Percentiles rank a stretch among this genome's conserved stretches.
These are phyloP conservation scores for Artemia sinica DNA, from an alignment of 2,888 invertebrate species.

Conservation along the genomic window DNA sequence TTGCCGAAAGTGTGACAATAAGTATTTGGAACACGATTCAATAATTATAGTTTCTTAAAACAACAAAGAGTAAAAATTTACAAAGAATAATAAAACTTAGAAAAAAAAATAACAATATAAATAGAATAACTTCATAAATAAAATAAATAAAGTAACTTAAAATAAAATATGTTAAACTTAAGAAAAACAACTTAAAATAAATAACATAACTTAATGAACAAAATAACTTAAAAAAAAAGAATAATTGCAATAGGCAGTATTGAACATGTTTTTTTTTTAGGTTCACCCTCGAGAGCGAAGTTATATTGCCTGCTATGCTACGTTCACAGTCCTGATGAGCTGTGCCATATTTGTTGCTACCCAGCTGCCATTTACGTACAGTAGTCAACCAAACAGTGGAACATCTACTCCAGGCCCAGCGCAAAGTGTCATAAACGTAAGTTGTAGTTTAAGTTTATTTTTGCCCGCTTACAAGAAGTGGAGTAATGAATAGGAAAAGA, in stretches of 20 bases:
- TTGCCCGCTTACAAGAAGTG: too few relatives aligned
- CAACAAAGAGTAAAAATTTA: too few relatives aligned
- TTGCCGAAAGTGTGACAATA: too few relatives aligned
- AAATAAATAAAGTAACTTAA: neutral
- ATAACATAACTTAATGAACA: neutral
- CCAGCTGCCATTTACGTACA: constrained; percentile 50
- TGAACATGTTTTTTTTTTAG: constrained; percentile 14
- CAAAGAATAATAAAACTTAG: too few relatives aligned
- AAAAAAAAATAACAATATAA: too few relatives aligned
- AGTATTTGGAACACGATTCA: too few relatives aligned
- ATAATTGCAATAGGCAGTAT: too few relatives aligned
- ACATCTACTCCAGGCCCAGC: constrained; percentile 2
- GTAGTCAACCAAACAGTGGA: constrained; percentile 23
- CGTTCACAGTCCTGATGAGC: constrained; percentile 89
- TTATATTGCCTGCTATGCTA: constrained; percentile 94
- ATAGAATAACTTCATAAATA: too few relatives aligned
- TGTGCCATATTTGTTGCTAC: constrained; percentile 81
- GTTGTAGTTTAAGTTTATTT: neutral
- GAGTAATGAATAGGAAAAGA: too few relatives aligned
- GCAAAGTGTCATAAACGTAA: neutral
- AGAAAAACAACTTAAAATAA: neutral
- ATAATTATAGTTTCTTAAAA: too few relatives aligned
- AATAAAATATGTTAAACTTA: neutral
- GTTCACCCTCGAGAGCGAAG: constrained; percentile 75
- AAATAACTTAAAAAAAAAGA: neutral